Evolutionary conservation across 2,888 invertebrate species (phyloP), one percentile per base, ranked within the genome.

Genomic region (Lithophane leautieri): DNA sequence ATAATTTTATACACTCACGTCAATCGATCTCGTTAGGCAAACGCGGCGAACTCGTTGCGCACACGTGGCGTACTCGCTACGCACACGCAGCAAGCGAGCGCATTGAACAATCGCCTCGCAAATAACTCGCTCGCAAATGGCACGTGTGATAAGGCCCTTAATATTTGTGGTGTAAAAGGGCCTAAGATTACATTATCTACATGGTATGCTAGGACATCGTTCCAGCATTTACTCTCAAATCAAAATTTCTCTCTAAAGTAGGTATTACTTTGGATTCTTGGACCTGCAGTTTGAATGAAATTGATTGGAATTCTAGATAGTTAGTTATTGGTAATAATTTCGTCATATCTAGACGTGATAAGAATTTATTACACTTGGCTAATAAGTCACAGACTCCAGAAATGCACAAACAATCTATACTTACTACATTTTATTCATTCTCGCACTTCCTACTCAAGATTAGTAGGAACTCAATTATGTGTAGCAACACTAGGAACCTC

Each of bases 311-410:
- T 54, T 25, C 16, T 14, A 44, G 44, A 44, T 63, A 52, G 25
- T 54, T 54, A 54, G n/a, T 47, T 47, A 69, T 28, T 70, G 40
- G 19, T 9, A 79, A 58, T 71, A n/a, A 50, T 70, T 76, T 42
- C 28, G 0, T 50, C 56, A 50, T 22, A 79, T 19, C 11, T 58
- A 16, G 16, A 79, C 47, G 71, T 70, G 47, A 79, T 34, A 70
- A 28, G 56, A 76, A 76, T 54, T 34, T 54, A 54, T 52, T 78
- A 54, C 54, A 44, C 22, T 34, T 25, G 7, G n/a, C 44, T 44
- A 74, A 78, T 44, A 54, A 47, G 22, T 52, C 78, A 50, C n/a
- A 61, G 61, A 77, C 6, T 25, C 2, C 12, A 12, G 2, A 34
- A 56, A 34, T 44, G 28, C 42, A 25, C 25, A 40, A 42, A 54